Conservation (phyloP, 2,888 invertebrate genomes). For the Pollenia amentaria region DNA sequence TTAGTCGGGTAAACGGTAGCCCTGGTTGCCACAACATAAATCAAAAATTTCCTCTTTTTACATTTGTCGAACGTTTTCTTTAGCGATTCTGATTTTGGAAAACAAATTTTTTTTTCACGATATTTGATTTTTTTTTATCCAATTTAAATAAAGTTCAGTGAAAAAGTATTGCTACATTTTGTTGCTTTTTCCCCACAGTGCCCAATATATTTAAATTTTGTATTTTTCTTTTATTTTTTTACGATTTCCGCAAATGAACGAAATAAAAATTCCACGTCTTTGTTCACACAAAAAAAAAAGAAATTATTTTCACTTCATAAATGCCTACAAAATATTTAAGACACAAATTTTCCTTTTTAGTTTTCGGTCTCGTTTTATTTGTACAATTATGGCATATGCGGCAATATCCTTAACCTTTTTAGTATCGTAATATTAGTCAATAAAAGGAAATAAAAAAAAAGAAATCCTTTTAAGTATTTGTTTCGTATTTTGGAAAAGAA, state of each 20-base stretch:
- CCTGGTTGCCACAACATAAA: too few species aligned
- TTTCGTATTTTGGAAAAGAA: not conserved
- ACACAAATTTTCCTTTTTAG: not conserved
- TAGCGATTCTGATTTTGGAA: too few species aligned
- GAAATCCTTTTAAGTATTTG: not conserved
- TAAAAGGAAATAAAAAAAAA: not conserved
- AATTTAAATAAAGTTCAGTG: too few species aligned
- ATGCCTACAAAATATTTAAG: not conserved
- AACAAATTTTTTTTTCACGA: too few species aligned
- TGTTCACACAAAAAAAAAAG: not conserved
- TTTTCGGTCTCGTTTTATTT: conserved; percentile 3
- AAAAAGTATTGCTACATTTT: not conserved
- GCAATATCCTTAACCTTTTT: conserved; percentile 7
- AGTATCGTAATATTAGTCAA: not conserved
- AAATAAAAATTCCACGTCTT: not conserved
- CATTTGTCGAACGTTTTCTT: too few species aligned
- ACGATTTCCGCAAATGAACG: conserved; percentile 1
- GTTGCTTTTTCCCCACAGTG: not conserved
- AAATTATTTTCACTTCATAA: not conserved
- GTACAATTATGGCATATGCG: conserved; percentile 15
- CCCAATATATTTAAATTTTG: not conserved
- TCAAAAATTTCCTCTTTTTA: too few species aligned
- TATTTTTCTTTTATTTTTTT: not conserved
- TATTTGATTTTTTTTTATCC: too few species aligned
- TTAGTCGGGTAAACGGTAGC: too few species aligned